Evolutionary conservation across 37 sponge, comb jelly and placozoan genomes (phyloP).

Genomic region (Eunapius fragilis): DNA sequence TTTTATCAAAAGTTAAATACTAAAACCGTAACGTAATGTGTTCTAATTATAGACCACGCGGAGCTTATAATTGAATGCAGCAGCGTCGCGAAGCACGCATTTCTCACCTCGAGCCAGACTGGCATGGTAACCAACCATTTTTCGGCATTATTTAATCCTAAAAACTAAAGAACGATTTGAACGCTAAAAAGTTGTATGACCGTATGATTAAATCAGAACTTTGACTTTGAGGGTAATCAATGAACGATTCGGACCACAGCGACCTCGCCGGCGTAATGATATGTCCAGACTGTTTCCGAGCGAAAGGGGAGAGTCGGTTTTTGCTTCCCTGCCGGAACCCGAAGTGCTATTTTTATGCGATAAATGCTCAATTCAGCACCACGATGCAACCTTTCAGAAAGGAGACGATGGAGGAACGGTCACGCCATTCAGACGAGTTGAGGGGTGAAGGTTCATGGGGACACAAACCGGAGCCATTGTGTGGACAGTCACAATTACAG

Average conservation of each 20-base stretch:
- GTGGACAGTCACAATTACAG: background rate
- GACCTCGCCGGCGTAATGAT: slow-evolving; percentile 6
- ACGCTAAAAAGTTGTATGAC: background rate
- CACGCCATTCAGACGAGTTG: background rate
- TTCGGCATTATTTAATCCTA: background rate
- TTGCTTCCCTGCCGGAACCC: slow-evolving; percentile 30
- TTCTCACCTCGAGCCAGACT: background rate
- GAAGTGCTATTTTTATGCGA: slow-evolving; percentile 38
- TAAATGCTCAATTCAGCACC: background rate
- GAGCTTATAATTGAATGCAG: background rate
- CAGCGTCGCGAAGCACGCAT: background rate
- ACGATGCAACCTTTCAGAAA: background rate
- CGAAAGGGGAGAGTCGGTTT: slow-evolving; percentile 27
- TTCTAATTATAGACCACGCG: background rate
- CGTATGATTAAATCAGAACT: background rate
- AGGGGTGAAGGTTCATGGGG: background rate
- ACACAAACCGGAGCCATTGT: background rate
- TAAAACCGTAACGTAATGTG: background rate
- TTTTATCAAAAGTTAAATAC: too few species aligned
- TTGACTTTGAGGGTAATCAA: background rate
- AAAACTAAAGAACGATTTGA: background rate
- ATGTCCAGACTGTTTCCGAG: slow-evolving; percentile 39
- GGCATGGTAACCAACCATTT: background rate
- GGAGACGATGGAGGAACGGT: background rate
- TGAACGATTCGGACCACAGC: background rate